These are phyloP conservation scores for Aricia artaxerxes DNA, from an alignment of 2,888 invertebrate species.

Conservation along the genomic window DNA sequence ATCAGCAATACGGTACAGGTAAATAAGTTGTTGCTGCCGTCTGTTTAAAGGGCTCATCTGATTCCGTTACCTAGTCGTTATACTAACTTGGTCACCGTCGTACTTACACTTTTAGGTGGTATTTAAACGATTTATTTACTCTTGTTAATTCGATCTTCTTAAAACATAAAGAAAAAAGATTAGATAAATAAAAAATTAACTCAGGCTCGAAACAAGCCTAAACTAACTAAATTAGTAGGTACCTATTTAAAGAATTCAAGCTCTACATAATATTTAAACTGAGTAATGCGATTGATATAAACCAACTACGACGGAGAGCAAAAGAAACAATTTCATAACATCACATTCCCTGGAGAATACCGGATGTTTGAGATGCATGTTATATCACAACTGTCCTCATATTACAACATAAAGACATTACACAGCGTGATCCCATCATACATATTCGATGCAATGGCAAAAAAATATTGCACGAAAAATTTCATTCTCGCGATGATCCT, in stretches of 20 bases:
- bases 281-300: neutral
- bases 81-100: neutral
- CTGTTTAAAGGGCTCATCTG: neutral
- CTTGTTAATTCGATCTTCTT: no score
- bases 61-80: neutral
- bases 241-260: neutral
- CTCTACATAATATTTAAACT: neutral
- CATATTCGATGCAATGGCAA: neutral
- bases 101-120: no score
- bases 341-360: conserved; percentile 11
- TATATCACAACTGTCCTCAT: neutral
- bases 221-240: neutral
- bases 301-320: neutral
- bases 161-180: no score
- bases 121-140: no score
- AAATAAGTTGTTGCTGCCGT: no score
- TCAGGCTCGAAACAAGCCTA: no score
- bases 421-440: neutral
- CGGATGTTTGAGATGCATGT: conserved; percentile 25
- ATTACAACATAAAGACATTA: neutral
- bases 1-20: neutral
- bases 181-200: no score
- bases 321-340: conserved; percentile 27
- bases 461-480: conserved; percentile 2
- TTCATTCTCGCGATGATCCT: conserved; percentile 3